Conservation (phyloP, 2,113 vertebrate species). For the Callopanchax toddi region DNA sequence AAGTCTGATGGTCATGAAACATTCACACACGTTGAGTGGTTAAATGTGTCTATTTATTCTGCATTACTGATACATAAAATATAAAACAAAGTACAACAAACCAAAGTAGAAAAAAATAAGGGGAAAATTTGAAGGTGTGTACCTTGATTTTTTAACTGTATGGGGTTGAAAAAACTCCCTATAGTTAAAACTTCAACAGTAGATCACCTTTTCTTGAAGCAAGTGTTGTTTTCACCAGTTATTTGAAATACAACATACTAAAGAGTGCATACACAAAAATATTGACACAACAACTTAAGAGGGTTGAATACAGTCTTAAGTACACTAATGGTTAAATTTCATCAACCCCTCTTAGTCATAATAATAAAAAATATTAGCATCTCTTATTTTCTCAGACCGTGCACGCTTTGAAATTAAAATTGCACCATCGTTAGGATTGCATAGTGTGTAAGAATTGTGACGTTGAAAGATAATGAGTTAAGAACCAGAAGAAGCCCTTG, state of each 20-base stretch:
- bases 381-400: conserved; percentile 58
- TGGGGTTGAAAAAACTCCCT: conserved; percentile 38
- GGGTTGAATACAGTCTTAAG: conserved; percentile 56
- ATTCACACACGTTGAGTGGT: conserved; percentile 38
- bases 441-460: conserved; percentile 72
- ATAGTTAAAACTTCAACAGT: conserved; percentile 45
- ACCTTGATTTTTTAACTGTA: conserved; percentile 39
- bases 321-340: conserved; percentile 54
- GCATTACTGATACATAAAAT: conserved; percentile 72
- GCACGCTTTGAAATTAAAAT: conserved; percentile 60
- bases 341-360: conserved; percentile 46
- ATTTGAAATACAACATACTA: conserved; percentile 66
- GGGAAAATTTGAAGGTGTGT: conserved; percentile 43
- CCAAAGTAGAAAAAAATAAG: conserved; percentile 73
- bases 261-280: conserved; percentile 68
- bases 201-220: conserved; percentile 41
- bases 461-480: conserved; percentile 31
- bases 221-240: conserved; percentile 58
- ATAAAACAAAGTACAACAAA: conserved; percentile 80
- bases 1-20: neutral
- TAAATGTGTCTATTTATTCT: conserved; percentile 76
- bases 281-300: conserved; percentile 64
- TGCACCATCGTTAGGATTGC: conserved; percentile 71
- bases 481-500: conserved; percentile 57
- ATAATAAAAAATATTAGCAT: conserved; percentile 66